Percentiles rank a stretch among this genome's conserved stretches.
Conservation (phyloP, 2,888 invertebrate species). For the Erynnis tages region DNA sequence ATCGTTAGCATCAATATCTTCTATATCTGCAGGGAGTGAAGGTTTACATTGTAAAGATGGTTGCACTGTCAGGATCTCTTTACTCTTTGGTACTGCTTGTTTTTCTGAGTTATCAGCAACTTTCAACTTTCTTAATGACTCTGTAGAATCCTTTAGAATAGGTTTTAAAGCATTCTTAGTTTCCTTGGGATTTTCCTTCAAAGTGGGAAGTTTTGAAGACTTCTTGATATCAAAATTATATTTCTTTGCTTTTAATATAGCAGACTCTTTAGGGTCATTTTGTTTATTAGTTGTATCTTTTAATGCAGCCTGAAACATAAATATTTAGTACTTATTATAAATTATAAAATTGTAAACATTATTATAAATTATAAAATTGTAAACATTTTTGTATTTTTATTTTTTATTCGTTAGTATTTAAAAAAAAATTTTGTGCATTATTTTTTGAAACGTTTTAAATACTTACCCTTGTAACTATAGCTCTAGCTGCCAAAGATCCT, state of each 20-base stretch:
- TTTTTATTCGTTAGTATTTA: no score
- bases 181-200: constrained; percentile 48
- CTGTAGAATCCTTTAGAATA: constrained; percentile 57
- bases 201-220: constrained; percentile 44
- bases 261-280: constrained; percentile 51
- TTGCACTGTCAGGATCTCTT: not conserved
- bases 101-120: constrained; percentile 41
- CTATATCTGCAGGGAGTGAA: constrained; percentile 69
- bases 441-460: not conserved
- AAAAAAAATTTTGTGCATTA: not conserved
- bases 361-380: no score
- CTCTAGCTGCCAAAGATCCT: constrained; percentile 57
- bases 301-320: constrained; percentile 47
- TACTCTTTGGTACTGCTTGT: constrained; percentile 30
- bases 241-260: constrained; percentile 50
- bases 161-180: constrained; percentile 51
- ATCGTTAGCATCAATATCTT: constrained; percentile 89
- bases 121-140: constrained; percentile 62
- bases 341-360: no score
- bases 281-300: constrained; percentile 57
- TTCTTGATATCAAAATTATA: constrained; percentile 48
- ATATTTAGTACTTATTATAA: no score
- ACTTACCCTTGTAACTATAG: constrained; percentile 54
- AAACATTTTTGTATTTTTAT: no score
- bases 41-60: constrained; percentile 32